Evolutionary conservation across 2,113 vertebrate genomes (phyloP), one percentile per base, ranked within the genome.

Genomic region (Neotragus pygmaeus): DNA sequence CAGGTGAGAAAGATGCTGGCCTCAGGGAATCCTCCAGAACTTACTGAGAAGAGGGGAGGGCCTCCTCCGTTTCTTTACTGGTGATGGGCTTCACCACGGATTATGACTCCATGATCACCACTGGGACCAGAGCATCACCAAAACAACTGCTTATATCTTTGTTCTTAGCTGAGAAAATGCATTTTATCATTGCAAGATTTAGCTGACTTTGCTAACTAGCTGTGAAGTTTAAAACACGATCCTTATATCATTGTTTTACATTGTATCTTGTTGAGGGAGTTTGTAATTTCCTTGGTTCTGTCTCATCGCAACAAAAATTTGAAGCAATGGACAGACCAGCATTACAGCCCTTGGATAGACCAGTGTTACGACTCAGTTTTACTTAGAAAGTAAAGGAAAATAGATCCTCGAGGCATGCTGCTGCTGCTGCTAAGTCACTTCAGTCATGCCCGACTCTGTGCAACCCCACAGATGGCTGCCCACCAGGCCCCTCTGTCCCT

Each of bases 131-230:
- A 75, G 82, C 16, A 5, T 73, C 53, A 82, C 45, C 53, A 15
- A 43, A 53, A 23, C 10, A 28, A 45, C 15, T 45, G 33, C 47
- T 88, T 73, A 4, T 53, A 30, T 51, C 51, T 81, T 23, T 82
- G 21, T 53, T 82, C 60, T 92, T 60, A 62, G 62, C 19, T 83
- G 43, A 88, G 45, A 75, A 82, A 82, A 45, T 60, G n/a, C 9
- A 39, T 57, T 88, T 88, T 58, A 45, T 82, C 16, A 27, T n/a
- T 28, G 60, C 14, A 51, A 81, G 5, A 58, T 51, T 92, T 60
- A 58, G 36, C 28, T 28, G 25, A 58, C 83, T 95, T 91, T 49
- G 73, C 49, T 91, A 70, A 81, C 83, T 66, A 57, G 58, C 25
- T 58, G 33, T 81, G 51, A 85, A n/a, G 36, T 49, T 81, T 88